phyloP scores from a whole-genome alignment of 2,797 vertebrate genomes.

The Danio jaintianensis region DNA sequence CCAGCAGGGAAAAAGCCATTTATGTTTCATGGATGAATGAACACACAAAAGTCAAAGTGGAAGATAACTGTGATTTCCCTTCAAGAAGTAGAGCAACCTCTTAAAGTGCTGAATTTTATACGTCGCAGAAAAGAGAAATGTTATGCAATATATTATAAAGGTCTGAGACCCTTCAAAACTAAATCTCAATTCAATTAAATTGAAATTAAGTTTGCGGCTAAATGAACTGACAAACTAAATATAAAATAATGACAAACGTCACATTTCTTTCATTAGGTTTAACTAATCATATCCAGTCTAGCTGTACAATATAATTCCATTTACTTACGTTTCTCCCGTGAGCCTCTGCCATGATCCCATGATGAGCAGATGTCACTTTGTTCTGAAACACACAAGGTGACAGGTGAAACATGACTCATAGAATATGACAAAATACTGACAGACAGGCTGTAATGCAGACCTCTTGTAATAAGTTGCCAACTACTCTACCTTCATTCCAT shows the following conservation, averaged over 20 bases:
- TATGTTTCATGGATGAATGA: slow-evolving; percentile 52
- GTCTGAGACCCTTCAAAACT: background rate
- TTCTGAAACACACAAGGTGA: slow-evolving; percentile 66
- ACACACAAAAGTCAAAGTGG: slow-evolving; percentile 21
- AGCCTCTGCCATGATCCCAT: slow-evolving; percentile 61
- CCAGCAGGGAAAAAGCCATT: slow-evolving; percentile 39
- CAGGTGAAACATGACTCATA: slow-evolving; percentile 37
- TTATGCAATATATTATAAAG: background rate
- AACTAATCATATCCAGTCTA: slow-evolving; percentile 5
- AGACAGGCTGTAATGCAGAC: slow-evolving; percentile 20
- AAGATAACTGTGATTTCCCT: background rate
- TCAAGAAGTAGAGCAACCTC: slow-evolving; percentile 3
- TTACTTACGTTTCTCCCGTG: slow-evolving; percentile 68
- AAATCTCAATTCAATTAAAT: background rate
- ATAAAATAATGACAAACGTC: background rate
- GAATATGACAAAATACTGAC: slow-evolving; percentile 25
- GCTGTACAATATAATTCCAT: slow-evolving; percentile 18
- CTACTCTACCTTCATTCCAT: slow-evolving; percentile 16
- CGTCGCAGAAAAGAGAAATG: background rate
- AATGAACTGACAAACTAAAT: background rate
- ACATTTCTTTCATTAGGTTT: background rate
- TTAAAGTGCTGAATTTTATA: slow-evolving; percentile 2
- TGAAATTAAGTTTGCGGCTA: background rate
- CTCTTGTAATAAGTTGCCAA: slow-evolving; percentile 2
- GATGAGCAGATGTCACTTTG: slow-evolving; percentile 68